A percentile compares a stretch with the other conserved stretches of the same genome.
These are phyloP conservation scores for Acheta domesticus DNA, from an alignment of 2,888 invertebrate species.

Conservation along the genomic window DNA sequence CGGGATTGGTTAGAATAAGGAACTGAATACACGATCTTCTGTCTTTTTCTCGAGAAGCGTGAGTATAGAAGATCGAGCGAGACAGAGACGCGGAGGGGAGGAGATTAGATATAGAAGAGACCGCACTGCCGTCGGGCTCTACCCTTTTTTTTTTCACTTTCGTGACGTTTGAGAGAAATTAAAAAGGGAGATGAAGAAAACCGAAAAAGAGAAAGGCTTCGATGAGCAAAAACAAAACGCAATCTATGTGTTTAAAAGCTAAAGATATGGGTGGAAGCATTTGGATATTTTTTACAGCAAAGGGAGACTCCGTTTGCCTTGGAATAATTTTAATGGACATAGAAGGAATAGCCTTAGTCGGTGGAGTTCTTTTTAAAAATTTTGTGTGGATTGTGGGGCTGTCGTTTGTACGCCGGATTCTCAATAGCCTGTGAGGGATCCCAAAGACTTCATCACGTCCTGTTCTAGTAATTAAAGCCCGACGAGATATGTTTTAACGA, in stretches of 20 bases:
- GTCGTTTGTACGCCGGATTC: neutral
- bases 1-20: conserved; percentile 6
- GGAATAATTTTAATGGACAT: conserved; percentile 18
- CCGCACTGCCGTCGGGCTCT: neutral
- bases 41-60: neutral
- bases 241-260: conserved; percentile 18
- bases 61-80: neutral
- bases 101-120: neutral
- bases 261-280: conserved; percentile 9
- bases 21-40: neutral
- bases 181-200: conserved; percentile 1
- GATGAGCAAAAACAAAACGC: conserved; percentile 5
- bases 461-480: neutral
- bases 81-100: neutral
- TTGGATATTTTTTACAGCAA: neutral
- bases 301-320: neutral
- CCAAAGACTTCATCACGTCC: conserved; percentile 18
- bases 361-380: neutral
- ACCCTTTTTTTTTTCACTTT: neutral
- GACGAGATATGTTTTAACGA: neutral
- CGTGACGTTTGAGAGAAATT: neutral
- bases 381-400: neutral
- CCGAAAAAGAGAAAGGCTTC: conserved; percentile 18
- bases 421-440: conserved; percentile 8
- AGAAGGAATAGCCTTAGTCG: conserved; percentile 8